These are phyloP conservation scores for Macropodus opercularis DNA, from an alignment of 2,797 vertebrate genomes.

Conservation along the genomic window DNA sequence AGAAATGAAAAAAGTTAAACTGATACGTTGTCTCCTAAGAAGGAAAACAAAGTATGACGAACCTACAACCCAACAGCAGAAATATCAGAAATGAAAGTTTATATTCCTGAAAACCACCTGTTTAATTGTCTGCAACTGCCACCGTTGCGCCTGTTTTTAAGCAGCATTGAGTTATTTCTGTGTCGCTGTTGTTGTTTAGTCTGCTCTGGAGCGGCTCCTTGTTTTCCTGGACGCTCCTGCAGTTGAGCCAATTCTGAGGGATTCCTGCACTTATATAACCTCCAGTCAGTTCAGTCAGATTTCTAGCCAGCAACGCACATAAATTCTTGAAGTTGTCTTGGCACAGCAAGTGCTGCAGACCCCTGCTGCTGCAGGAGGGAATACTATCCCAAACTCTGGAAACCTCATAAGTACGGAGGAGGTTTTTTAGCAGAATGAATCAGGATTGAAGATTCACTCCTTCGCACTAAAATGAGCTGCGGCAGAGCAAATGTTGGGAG, in stretches of 20 bases:
- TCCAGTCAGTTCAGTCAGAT: conserved; percentile 16
- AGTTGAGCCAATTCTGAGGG: conserved; percentile 22
- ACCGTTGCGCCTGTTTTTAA: conserved; percentile 49
- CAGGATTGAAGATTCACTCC: conserved; percentile 20
- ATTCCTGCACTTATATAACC: conserved; percentile 46
- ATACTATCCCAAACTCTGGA: conserved; percentile 40
- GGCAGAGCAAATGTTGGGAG: neutral
- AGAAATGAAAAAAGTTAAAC: neutral
- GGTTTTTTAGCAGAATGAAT: conserved; percentile 18
- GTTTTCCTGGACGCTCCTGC: conserved; percentile 35
- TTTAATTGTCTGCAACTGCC: conserved; percentile 26
- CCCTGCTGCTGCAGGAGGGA: conserved; percentile 29
- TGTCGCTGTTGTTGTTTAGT: conserved; percentile 64
- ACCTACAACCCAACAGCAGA: no score
- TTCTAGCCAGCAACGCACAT: conserved; percentile 39
- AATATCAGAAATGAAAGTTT: conserved; percentile 11
- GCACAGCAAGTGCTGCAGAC: conserved; percentile 36
- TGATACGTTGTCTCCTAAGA: neutral
- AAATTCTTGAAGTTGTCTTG: conserved; percentile 65
- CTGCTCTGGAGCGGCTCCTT: conserved; percentile 38
- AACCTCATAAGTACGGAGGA: conserved; percentile 39
- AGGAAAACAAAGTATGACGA: neutral
- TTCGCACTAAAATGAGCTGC: conserved; percentile 1
- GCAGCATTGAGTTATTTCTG: conserved; percentile 57
- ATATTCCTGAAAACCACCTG: conserved; percentile 8